Conservation (phyloP, 2,888 invertebrate species). For the Electrophaes corylata region DNA sequence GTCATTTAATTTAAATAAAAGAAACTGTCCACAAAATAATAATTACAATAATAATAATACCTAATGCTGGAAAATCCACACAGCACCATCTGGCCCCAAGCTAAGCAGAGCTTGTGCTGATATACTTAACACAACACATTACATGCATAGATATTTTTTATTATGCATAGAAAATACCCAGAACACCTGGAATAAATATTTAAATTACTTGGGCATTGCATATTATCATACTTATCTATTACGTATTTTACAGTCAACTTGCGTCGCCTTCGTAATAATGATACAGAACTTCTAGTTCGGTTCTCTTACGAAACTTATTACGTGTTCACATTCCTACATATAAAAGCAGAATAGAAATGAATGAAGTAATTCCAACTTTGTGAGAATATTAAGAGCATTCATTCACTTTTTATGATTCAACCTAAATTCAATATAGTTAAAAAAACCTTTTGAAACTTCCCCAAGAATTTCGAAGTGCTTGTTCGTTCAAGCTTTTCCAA, state of each 20-base stretch:
- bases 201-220: constrained; percentile 9
- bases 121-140: too few relatives aligned
- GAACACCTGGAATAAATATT: too few relatives aligned
- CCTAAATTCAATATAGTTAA: constrained; percentile 20
- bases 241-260: constrained; percentile 13
- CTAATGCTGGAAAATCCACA: too few relatives aligned
- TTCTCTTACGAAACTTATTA: constrained; percentile 21
- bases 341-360: constrained; percentile 27
- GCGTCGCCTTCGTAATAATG: constrained; percentile 13
- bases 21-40: background rate
- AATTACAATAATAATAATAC: too few relatives aligned
- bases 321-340: constrained; percentile 27
- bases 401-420: constrained; percentile 25
- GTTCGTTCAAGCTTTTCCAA: too few relatives aligned
- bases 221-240: constrained; percentile 23
- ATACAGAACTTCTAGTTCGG: constrained; percentile 19
- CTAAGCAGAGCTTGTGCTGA: too few relatives aligned
- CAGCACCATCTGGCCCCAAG: too few relatives aligned
- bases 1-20: too few relatives aligned
- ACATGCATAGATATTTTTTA: too few relatives aligned
- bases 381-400: constrained; percentile 19
- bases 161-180: too few relatives aligned
- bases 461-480: too few relatives aligned
- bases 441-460: constrained; percentile 10
- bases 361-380: constrained; percentile 26